Evolutionary conservation across 1,140 invertebrate species (phyloP).

Genomic region (Diabrotica virgifera): DNA sequence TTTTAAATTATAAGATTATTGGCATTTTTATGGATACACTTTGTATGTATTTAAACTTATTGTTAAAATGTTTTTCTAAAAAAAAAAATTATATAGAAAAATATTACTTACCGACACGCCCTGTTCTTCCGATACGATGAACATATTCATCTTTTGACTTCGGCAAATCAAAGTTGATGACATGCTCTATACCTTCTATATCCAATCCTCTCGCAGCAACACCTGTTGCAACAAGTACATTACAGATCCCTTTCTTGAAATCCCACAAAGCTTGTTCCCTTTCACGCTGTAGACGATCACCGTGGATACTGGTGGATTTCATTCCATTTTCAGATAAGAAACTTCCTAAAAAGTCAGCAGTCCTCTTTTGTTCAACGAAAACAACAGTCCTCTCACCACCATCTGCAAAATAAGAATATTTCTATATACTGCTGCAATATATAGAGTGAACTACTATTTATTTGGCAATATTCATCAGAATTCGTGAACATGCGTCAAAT

Average conservation of each 20-base stretch:
- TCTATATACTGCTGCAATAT: no score
- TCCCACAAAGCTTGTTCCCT: slow-evolving; percentile 82
- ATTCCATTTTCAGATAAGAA: slow-evolving; percentile 54
- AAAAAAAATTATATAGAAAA: not conserved
- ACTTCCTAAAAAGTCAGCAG: slow-evolving; percentile 83
- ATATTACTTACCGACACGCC: slow-evolving; percentile 69
- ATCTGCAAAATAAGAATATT: no score
- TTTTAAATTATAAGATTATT: no score
- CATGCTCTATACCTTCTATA: slow-evolving; percentile 61
- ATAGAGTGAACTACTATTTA: no score
- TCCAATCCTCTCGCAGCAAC: slow-evolving; percentile 83
- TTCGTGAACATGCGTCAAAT: no score
- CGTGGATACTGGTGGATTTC: slow-evolving; percentile 88
- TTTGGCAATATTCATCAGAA: no score
- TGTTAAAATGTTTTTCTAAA: slow-evolving; percentile 6
- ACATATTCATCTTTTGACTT: slow-evolving; percentile 89
- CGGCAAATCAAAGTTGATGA: slow-evolving; percentile 92
- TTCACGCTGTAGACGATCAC: slow-evolving; percentile 84
- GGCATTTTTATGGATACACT: no score
- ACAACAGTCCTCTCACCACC: slow-evolving; percentile 66
- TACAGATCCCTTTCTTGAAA: slow-evolving; percentile 72
- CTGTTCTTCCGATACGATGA: slow-evolving; percentile 92
- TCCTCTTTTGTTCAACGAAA: slow-evolving; percentile 87
- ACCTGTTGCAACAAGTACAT: slow-evolving; percentile 88
- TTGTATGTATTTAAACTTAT: no score